These are phyloP conservation scores for Neosalanx taihuensis DNA, from an alignment of 2,797 vertebrate species.

Conservation along the genomic window DNA sequence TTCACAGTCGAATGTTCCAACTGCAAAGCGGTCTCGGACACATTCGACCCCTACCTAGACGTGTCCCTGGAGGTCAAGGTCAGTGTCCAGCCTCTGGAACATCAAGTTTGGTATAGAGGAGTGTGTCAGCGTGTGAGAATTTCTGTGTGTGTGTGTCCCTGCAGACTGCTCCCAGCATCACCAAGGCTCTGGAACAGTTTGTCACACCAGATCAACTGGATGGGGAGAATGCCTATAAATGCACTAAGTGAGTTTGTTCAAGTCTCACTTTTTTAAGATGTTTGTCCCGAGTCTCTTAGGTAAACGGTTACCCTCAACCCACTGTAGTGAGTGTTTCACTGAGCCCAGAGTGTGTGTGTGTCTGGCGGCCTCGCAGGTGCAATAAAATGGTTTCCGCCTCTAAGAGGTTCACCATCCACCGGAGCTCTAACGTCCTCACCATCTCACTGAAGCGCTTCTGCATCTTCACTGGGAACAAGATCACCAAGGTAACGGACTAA, in stretches of 20 bases:
- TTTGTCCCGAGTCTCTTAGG: neutral
- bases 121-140: neutral
- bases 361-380: constrained; percentile 73
- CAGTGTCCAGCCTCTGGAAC: constrained; percentile 9
- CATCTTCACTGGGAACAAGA: constrained; percentile 92
- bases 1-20: constrained; percentile 94
- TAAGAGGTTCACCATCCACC: constrained; percentile 93
- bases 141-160: constrained; percentile 13
- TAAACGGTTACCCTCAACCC: too few species aligned
- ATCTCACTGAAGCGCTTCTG: constrained; percentile 94
- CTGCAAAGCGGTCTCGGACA: constrained; percentile 96
- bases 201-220: constrained; percentile 94
- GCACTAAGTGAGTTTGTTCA: constrained; percentile 83
- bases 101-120: neutral
- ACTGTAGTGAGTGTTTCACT: too few species aligned
- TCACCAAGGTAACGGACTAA: constrained; percentile 83
- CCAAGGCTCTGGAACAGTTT: constrained; percentile 91
- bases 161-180: constrained; percentile 84
- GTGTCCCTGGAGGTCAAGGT: constrained; percentile 97
- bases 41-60: constrained; percentile 90
- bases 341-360: neutral
- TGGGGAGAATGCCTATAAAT: constrained; percentile 95
- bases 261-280: neutral
- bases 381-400: constrained; percentile 97
- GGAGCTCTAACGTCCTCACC: constrained; percentile 91